Evolutionary conservation across 1,140 invertebrate species (phyloP).

Genomic region (Battus philenor): DNA sequence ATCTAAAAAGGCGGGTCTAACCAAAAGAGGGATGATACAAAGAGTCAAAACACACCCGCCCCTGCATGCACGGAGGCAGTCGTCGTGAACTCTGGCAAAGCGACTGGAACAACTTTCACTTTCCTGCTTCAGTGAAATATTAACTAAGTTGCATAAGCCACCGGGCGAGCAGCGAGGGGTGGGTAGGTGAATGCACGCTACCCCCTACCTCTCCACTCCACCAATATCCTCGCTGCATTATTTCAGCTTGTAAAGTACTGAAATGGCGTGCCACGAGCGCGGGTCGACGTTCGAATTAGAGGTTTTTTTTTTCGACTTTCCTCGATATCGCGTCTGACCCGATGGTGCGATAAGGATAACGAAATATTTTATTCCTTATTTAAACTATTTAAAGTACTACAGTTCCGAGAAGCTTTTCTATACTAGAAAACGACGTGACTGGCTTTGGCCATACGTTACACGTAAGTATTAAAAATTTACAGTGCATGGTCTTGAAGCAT

Average conservation of each 20-base stretch:
- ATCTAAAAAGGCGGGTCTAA: too few relatives aligned
- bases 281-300: slow-evolving; percentile 32
- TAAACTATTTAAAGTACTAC: too few relatives aligned
- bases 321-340: slow-evolving; percentile 17
- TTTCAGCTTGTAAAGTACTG: slow-evolving; percentile 29
- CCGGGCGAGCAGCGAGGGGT: slow-evolving; percentile 21
- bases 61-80: slow-evolving; percentile 6
- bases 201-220: slow-evolving; percentile 4
- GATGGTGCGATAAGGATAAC: slow-evolving; percentile 8
- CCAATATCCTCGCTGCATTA: slow-evolving; percentile 24
- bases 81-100: slow-evolving; percentile 20
- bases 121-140: slow-evolving; percentile 47
- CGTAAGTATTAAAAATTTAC: too few relatives aligned
- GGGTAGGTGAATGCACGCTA: slow-evolving; percentile 47
- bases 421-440: too few relatives aligned
- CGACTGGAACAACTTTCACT: slow-evolving; percentile 43
- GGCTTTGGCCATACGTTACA: too few relatives aligned
- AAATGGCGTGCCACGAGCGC: slow-evolving; percentile 24
- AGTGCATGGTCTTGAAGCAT: too few relatives aligned
- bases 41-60: too few relatives aligned
- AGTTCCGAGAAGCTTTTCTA: too few relatives aligned
- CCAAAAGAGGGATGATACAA: too few relatives aligned
- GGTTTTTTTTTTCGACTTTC: slow-evolving; percentile 16
- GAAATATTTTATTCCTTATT: slow-evolving; percentile 2
- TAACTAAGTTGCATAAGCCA: slow-evolving; percentile 62